Base-by-base conservation (phyloP, 2,113 vertebrate genomes). In the Microtus oregoni region DNA sequence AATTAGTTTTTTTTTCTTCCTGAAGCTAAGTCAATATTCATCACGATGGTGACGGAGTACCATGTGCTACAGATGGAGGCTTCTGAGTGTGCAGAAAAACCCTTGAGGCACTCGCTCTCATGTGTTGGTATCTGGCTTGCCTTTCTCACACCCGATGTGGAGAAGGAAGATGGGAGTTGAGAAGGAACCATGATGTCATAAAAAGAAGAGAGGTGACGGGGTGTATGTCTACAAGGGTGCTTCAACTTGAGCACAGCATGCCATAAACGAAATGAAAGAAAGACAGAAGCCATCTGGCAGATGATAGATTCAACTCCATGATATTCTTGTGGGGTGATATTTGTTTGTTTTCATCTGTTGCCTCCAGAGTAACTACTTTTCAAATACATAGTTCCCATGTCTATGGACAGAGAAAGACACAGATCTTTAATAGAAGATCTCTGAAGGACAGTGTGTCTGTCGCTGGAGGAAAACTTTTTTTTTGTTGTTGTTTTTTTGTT, bases 1-100 rank as follows among this genome's bases (percentile, higher is more conserved):
- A 92, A 97, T 90, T 95, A 94, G 95, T 47, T 97, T 97, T 93
- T 90, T 58, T 17, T 55, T 38, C 15, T 41, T 30, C 1, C 58
- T 58, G 61, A 41, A 63, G 79, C 92, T 96, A 96, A 97, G 92
- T 77, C 38, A 90, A 76, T 24, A 70, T 83, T 96, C 79, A 89
- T 44, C 87, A 78, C 8, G 85, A 47, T 32, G 10, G n/a, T 75
- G 77, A 93, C 67, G 22, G 90, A 96, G 88, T 24, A 67, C 0
- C n/a, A 86, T 58, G 86, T 65, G 72, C 75, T 86, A 61, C 10
- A 75, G 82, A 32, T 20, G 26, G 58, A 75, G 79, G 70, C 77
- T 94, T 93, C 55, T 55, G 76, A 75, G 65, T 7, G 38, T 2
- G 19, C 30, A 26, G 58, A 55, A 70, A 96, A 96, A 94, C 50